phyloP scores from a whole-genome alignment of 2,797 vertebrate species.

The Novumbra hubbsi region DNA sequence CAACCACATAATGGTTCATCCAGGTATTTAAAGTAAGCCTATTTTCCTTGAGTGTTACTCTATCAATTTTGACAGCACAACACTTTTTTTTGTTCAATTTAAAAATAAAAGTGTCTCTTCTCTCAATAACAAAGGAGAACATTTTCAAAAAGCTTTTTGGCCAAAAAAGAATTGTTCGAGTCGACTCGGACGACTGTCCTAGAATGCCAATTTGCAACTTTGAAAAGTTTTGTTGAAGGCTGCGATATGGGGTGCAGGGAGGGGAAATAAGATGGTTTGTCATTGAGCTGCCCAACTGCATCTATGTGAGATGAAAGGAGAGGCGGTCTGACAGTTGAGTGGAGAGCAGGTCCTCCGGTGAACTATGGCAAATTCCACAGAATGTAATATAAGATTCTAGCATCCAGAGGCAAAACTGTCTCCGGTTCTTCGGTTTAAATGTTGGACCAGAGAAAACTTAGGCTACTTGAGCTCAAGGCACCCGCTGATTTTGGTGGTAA shows the following conservation, averaged over 20 bases:
- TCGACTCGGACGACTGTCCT: conserved; percentile 29
- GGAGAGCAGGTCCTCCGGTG: conserved; percentile 33
- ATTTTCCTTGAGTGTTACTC: not conserved
- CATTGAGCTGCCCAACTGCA: conserved; percentile 69
- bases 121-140: conserved; percentile 15
- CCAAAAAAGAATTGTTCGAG: conserved; percentile 31
- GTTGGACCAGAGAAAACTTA: conserved; percentile 1
- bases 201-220: conserved; percentile 43
- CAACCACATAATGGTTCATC: too few species aligned
- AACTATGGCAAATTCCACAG: conserved; percentile 25
- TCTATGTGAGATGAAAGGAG: conserved; percentile 65
- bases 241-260: conserved; percentile 21
- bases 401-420: conserved; percentile 10
- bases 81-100: conserved; percentile 13
- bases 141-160: conserved; percentile 41
- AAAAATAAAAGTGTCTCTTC: not conserved
- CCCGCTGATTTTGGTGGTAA: not conserved
- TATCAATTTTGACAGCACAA: conserved; percentile 15
- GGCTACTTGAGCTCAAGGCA: not conserved
- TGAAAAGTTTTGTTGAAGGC: conserved; percentile 29
- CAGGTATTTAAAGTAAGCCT: too few species aligned
- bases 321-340: conserved; percentile 43
- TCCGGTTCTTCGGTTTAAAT: not conserved
- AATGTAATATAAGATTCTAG: not conserved
- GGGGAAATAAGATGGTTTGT: conserved; percentile 66